Evolutionary conservation across 1,140 invertebrate species (phyloP).

Genomic region (Triops cancriformis): DNA sequence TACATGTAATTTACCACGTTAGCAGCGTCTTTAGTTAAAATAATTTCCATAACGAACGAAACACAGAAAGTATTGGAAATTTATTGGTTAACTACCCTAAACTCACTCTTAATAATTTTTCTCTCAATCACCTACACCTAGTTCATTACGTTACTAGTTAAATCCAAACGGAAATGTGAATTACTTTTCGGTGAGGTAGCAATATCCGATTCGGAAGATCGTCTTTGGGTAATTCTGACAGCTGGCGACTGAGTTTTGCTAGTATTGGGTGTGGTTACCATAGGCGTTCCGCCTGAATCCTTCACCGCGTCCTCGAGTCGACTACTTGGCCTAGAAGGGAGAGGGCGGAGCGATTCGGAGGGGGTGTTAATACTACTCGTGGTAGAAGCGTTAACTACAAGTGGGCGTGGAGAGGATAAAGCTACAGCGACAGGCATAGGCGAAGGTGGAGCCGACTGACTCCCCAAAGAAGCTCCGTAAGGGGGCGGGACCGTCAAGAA

Average conservation of each 20-base stretch:
- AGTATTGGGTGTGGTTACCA: not conserved
- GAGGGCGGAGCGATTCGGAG: not conserved
- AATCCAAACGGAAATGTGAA: not conserved
- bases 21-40: too few relatives aligned
- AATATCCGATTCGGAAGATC: conserved; percentile 87
- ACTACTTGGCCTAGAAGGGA: not conserved
- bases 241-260: not conserved
- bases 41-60: too few relatives aligned
- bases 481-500: conserved; percentile 30
- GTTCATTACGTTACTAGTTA: not conserved
- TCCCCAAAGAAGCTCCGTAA: conserved; percentile 29
- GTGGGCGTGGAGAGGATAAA: not conserved
- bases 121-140: not conserved
- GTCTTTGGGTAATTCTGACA: conserved; percentile 37
- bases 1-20: too few relatives aligned
- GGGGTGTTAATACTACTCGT: conserved; percentile 5
- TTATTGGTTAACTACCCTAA: not conserved
- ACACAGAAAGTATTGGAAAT: too few relatives aligned
- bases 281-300: not conserved
- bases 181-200: conserved; percentile 86
- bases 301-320: not conserved
- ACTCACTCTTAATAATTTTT: not conserved
- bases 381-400: not conserved
- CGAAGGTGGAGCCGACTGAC: conserved; percentile 42
- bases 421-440: conserved; percentile 36